These are phyloP conservation scores for Episyrphus balteatus DNA, from an alignment of 1,140 invertebrate genomes.

Conservation along the genomic window DNA sequence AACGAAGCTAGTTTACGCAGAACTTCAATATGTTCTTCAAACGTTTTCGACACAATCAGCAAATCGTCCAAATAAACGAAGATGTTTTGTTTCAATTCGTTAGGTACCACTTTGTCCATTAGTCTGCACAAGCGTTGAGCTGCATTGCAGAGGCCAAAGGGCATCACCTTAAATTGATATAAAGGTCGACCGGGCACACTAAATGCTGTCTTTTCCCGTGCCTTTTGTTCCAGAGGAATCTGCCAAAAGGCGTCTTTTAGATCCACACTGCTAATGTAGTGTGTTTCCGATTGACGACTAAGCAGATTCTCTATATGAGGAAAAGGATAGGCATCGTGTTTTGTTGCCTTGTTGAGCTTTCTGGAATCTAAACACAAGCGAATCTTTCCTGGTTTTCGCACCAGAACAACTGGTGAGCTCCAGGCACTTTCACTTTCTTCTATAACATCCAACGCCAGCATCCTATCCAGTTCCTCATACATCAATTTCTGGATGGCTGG, in stretches of 20 bases:
- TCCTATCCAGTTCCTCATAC: slow-evolving; percentile 13
- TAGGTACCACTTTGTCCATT: slow-evolving; percentile 4
- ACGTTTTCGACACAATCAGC: not conserved
- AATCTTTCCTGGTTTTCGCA: slow-evolving; percentile 10
- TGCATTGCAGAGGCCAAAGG: not conserved
- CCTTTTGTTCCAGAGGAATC: slow-evolving; percentile 7
- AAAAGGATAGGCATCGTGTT: slow-evolving; percentile 19
- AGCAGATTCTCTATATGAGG: slow-evolving; percentile 11
- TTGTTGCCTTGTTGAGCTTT: slow-evolving; percentile 15
- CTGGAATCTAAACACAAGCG: slow-evolving; percentile 22
- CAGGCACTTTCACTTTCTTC: no score
- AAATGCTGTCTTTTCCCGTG: slow-evolving; percentile 33
- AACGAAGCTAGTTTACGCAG: not conserved
- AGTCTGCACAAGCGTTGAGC: not conserved
- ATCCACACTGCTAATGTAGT: slow-evolving; percentile 16
- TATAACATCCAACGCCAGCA: slow-evolving; percentile 14
- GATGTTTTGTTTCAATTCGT: slow-evolving; percentile 18
- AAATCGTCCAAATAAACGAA: slow-evolving; percentile 5
- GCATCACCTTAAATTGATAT: slow-evolving; percentile 12
- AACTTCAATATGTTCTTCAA: slow-evolving; percentile 1
- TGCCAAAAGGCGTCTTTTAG: slow-evolving; percentile 17
- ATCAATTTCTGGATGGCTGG: slow-evolving; percentile 12
- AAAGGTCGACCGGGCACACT: slow-evolving; percentile 21
- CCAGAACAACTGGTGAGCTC: no score
- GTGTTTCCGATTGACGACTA: slow-evolving; percentile 4